These are phyloP conservation scores for Xyliphius kryptos DNA, from an alignment of 2,113 vertebrate genomes.

Conservation along the genomic window DNA sequence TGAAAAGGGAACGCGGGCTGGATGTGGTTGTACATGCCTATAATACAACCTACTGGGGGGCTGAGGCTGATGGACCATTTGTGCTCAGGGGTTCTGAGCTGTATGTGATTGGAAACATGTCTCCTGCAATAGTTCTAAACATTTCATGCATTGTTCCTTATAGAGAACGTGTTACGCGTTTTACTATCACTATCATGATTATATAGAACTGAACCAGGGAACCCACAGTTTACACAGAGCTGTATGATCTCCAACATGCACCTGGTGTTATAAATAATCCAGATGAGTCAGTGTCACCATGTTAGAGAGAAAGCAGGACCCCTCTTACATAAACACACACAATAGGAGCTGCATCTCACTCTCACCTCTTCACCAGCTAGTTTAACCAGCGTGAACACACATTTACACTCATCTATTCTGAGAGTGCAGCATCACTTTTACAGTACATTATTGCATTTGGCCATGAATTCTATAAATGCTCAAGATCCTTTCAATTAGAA, in stretches of 20 bases:
- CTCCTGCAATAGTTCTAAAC: too few relatives aligned
- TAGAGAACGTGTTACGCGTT: too few relatives aligned
- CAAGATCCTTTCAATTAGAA: neutral
- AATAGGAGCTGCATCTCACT: conserved; percentile 5
- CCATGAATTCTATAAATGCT: conserved; percentile 10
- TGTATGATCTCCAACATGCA: neutral
- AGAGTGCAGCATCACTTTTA: conserved; percentile 14
- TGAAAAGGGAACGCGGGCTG: too few relatives aligned
- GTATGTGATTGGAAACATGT: too few relatives aligned
- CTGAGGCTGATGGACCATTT: too few relatives aligned
- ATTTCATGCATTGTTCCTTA: too few relatives aligned
- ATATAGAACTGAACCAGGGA: too few relatives aligned
- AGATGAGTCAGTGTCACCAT: conserved; percentile 21
- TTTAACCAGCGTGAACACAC: conserved; percentile 18
- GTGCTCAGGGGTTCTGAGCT: too few relatives aligned
- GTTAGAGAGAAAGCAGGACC: conserved; percentile 13
- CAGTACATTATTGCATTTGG: conserved; percentile 13
- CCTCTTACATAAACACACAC: conserved; percentile 12
- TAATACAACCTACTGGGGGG: too few relatives aligned
- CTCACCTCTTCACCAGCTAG: conserved; percentile 6
- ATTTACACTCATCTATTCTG: conserved; percentile 30
- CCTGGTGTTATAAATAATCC: conserved; percentile 5
- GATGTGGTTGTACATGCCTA: too few relatives aligned
- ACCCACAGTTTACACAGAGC: neutral
- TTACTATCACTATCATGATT: too few relatives aligned